phyloP scores from a whole-genome alignment of 2,888 invertebrate species.

The Athalia rosae region DNA sequence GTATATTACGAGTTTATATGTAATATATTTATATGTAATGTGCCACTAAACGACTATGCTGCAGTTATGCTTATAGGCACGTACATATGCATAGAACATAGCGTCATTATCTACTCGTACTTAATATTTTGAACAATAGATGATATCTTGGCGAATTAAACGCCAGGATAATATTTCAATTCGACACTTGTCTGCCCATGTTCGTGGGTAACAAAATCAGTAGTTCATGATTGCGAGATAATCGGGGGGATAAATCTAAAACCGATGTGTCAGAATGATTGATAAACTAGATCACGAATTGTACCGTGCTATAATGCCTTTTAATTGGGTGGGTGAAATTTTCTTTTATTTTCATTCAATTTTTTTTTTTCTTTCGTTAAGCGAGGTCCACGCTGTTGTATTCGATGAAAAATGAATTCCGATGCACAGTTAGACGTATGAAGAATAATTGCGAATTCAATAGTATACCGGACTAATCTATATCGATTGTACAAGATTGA shows the following conservation, averaged over 20 bases:
- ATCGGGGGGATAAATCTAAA: background rate
- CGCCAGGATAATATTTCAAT: background rate
- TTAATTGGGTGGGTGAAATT: background rate
- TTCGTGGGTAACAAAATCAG: background rate
- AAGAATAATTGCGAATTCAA: background rate
- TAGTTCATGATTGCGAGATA: background rate
- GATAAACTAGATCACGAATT: background rate
- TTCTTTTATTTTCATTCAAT: background rate
- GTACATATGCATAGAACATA: background rate
- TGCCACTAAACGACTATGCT: background rate
- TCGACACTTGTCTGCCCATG: background rate
- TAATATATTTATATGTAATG: too few relatives aligned
- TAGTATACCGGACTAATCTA: background rate
- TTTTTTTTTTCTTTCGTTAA: background rate
- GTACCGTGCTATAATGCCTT: too few relatives aligned
- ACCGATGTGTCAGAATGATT: conserved; percentile 15
- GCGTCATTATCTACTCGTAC: background rate
- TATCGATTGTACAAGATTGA: background rate
- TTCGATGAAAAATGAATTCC: background rate
- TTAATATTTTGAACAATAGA: background rate
- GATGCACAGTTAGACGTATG: too few relatives aligned
- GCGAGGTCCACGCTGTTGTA: background rate
- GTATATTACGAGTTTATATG: too few relatives aligned
- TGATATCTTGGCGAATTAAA: background rate
- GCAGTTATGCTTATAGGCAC: background rate